Evolutionary conservation across 1,140 invertebrate species (phyloP).

Genomic region (Nephila pilipes): DNA sequence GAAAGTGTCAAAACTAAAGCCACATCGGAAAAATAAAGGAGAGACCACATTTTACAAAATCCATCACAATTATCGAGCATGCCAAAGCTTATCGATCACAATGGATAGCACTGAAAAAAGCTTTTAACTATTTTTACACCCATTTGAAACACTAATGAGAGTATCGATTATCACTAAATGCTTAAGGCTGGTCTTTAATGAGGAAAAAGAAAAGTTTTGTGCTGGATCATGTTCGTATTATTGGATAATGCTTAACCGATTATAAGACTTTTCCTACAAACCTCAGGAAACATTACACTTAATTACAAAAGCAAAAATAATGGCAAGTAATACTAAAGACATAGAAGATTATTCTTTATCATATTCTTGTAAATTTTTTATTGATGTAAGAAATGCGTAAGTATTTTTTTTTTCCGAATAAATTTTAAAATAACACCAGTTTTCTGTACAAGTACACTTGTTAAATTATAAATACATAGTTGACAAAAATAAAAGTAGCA

Average conservation of each 20-base stretch:
- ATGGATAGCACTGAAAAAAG: constrained; percentile 29
- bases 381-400: neutral
- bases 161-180: constrained; percentile 72
- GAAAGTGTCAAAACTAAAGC: constrained; percentile 18
- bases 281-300: neutral
- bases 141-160: constrained; percentile 75
- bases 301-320: neutral
- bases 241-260: constrained; percentile 71
- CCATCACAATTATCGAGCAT: constrained; percentile 55
- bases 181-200: constrained; percentile 71
- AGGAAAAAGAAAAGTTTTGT: constrained; percentile 59
- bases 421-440: neutral
- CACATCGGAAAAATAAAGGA: neutral
- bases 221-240: constrained; percentile 53
- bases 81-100: constrained; percentile 55
- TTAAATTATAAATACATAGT: too few relatives aligned
- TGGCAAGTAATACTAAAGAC: neutral
- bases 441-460: neutral
- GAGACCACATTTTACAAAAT: constrained; percentile 40
- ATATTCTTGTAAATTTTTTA: neutral
- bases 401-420: neutral
- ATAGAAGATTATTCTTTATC: neutral
- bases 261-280: constrained; percentile 15
- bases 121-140: constrained; percentile 71
- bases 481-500: too few relatives aligned